Evolutionary conservation across 2,113 vertebrate genomes (phyloP).

Genomic region (Diadophis punctatus): DNA sequence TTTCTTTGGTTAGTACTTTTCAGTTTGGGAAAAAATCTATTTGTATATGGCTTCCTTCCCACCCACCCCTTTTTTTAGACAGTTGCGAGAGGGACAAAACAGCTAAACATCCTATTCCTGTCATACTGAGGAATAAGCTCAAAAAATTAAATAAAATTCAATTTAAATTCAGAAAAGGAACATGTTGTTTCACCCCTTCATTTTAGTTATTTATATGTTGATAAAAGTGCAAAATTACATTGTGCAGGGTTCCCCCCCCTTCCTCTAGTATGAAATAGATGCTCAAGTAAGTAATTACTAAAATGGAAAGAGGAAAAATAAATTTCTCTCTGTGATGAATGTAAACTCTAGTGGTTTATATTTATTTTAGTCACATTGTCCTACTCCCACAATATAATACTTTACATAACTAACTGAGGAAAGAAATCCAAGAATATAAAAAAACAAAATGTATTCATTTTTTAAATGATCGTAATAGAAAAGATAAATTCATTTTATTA

Average conservation of each 20-base stretch:
- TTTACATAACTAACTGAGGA: neutral
- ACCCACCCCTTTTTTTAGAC: neutral
- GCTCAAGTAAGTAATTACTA: neutral
- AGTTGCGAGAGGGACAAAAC: neutral
- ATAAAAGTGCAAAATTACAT: neutral
- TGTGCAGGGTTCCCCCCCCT: neutral
- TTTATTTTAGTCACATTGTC: neutral
- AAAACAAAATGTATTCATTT: neutral
- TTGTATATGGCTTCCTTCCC: neutral
- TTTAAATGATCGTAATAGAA: neutral
- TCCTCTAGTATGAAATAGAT: neutral
- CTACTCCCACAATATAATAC: neutral
- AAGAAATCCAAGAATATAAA: neutral
- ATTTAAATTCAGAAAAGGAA: neutral
- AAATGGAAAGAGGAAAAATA: neutral
- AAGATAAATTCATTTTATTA: neutral
- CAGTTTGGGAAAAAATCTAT: neutral
- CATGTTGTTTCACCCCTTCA: neutral
- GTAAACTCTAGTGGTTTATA: neutral
- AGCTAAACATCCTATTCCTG: neutral
- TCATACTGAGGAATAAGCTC: neutral
- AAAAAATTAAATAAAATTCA: neutral
- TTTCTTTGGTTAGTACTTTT: constrained; percentile 5
- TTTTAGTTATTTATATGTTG: neutral
- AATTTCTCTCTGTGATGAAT: neutral